These are phyloP conservation scores for Nycticebus coucang DNA, from an alignment of 2,113 vertebrate species.

Conservation along the genomic window DNA sequence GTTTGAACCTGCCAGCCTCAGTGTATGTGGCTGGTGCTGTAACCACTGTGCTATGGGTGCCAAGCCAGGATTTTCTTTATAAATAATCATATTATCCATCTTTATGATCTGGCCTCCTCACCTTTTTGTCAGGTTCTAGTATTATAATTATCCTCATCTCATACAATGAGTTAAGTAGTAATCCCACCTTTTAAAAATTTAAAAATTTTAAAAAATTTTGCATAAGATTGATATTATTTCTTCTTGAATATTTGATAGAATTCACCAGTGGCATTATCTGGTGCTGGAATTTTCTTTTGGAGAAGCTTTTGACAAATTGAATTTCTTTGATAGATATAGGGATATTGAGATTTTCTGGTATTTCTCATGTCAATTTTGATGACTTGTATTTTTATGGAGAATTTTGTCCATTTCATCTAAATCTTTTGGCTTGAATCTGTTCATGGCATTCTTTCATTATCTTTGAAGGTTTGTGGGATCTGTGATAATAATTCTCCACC, in stretches of 20 bases:
- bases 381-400: neutral
- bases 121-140: neutral
- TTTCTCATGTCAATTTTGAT: neutral
- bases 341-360: slow-evolving; percentile 7
- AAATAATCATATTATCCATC: neutral
- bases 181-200: neutral
- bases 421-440: neutral
- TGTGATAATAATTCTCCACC: neutral
- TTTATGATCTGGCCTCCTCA: neutral
- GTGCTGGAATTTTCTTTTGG: slow-evolving; percentile 18
- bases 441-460: neutral
- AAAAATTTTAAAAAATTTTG: slow-evolving; percentile 5
- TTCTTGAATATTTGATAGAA: slow-evolving; percentile 34
- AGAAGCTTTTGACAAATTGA: neutral
- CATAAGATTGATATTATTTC: neutral
- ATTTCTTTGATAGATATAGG: neutral
- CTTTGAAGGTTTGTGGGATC: neutral
- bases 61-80: neutral
- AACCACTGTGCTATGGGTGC: no score
- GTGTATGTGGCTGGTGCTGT: no score
- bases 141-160: neutral
- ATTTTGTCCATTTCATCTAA: neutral
- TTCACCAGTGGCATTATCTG: neutral
- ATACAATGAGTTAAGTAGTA: neutral
- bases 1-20: no score